Conservation (phyloP, 2,888 invertebrate genomes). For the Danaus chrysippus region DNA sequence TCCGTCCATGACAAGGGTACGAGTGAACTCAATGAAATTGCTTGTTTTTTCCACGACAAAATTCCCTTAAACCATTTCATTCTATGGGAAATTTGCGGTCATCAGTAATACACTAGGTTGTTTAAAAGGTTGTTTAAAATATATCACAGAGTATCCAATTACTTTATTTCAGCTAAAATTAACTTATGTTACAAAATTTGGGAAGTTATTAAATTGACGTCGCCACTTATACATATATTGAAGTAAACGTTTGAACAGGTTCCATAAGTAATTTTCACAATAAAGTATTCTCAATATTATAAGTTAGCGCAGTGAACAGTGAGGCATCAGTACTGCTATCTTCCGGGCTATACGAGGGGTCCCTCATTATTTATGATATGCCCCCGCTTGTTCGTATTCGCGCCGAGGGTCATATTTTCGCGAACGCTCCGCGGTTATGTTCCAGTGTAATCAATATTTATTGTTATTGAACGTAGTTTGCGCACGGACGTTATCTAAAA, state of each 20-base stretch:
- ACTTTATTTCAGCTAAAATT: no score
- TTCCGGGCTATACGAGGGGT: constrained; percentile 15
- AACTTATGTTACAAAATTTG: no score
- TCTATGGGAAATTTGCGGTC: constrained; percentile 14
- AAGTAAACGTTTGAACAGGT: background rate
- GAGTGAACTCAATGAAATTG: constrained; percentile 43
- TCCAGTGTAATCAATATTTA: constrained; percentile 41
- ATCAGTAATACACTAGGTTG: constrained; percentile 1
- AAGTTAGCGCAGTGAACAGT: constrained; percentile 13
- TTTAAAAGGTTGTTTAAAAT: background rate
- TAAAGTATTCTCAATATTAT: constrained; percentile 10
- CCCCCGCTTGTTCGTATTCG: constrained; percentile 13
- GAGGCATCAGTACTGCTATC: constrained; percentile 17
- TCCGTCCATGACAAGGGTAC: constrained; percentile 44
- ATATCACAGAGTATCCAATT: background rate
- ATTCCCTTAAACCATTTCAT: constrained; percentile 26
- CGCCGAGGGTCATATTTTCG: constrained; percentile 27
- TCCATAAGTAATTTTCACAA: constrained; percentile 1
- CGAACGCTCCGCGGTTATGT: constrained; percentile 27
- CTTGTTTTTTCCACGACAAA: constrained; percentile 41
- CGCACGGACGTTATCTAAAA: constrained; percentile 34
- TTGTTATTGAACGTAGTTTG: constrained; percentile 38
- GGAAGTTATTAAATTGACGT: no score
- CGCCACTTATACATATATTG: no score
- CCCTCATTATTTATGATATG: constrained; percentile 31